phyloP scores from a whole-genome alignment of 1,140 invertebrate species.

The Dryas iulia region DNA sequence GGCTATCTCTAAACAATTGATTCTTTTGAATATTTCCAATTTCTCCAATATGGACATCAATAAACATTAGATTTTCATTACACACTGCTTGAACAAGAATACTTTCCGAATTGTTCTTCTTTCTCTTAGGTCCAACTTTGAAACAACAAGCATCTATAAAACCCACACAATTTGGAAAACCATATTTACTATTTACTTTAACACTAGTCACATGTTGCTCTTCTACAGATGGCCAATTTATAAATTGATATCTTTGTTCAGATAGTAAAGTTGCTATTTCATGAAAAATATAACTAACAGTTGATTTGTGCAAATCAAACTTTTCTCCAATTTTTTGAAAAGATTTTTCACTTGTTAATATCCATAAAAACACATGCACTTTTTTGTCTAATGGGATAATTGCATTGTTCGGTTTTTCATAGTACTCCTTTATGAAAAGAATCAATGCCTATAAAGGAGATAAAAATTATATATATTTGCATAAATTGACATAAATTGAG shows the following conservation, averaged over 20 bases:
- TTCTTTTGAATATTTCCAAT: slow-evolving; percentile 58
- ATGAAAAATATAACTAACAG: slow-evolving; percentile 63
- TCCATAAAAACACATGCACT: slow-evolving; percentile 66
- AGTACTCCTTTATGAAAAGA: slow-evolving; percentile 48
- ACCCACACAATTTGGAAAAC: slow-evolving; percentile 74
- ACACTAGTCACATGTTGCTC: slow-evolving; percentile 71
- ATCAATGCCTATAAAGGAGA: slow-evolving; percentile 58
- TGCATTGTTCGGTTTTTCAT: slow-evolving; percentile 39
- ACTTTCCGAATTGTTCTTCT: slow-evolving; percentile 45
- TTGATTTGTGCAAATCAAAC: slow-evolving; percentile 67
- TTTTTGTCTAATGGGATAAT: slow-evolving; percentile 62
- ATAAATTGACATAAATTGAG: too few relatives aligned
- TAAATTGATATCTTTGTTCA: slow-evolving; percentile 57
- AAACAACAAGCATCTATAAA: slow-evolving; percentile 66
- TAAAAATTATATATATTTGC: not conserved
- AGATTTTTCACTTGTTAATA: slow-evolving; percentile 56
- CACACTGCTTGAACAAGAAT: slow-evolving; percentile 72
- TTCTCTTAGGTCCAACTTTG: slow-evolving; percentile 57
- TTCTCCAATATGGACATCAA: slow-evolving; percentile 59
- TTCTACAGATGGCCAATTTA: slow-evolving; percentile 68
- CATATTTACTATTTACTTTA: slow-evolving; percentile 63
- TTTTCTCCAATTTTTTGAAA: slow-evolving; percentile 59
- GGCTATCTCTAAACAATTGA: slow-evolving; percentile 63
- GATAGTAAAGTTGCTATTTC: slow-evolving; percentile 55
- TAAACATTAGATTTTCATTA: slow-evolving; percentile 68